phyloP scores from a whole-genome alignment of 2,797 vertebrate species.

The Salmo trutta region DNA sequence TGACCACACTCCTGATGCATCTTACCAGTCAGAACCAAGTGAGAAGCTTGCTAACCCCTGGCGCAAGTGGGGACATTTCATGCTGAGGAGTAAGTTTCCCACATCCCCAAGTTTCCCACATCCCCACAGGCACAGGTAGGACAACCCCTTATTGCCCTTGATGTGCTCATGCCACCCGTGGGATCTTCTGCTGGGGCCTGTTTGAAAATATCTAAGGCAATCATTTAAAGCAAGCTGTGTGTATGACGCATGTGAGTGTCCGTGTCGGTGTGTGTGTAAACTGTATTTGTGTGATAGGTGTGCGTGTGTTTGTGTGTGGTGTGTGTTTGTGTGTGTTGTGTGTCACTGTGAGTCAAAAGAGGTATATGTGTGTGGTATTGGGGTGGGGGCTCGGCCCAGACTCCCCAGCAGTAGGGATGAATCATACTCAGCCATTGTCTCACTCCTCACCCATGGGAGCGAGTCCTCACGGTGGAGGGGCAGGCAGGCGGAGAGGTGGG shows the following conservation, averaged over 20 bases:
- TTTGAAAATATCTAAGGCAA: slow-evolving; percentile 21
- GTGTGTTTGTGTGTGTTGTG: background rate
- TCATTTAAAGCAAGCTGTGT: slow-evolving; percentile 21
- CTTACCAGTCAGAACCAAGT: too few species aligned
- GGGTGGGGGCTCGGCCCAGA: slow-evolving; percentile 34
- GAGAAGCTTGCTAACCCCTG: too few species aligned
- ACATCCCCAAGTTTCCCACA: too few species aligned
- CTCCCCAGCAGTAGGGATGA: slow-evolving; percentile 50
- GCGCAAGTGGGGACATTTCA: too few species aligned
- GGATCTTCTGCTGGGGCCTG: background rate
- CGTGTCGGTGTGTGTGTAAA: background rate
- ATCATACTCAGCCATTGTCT: slow-evolving; percentile 57
- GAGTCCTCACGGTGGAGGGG: slow-evolving; percentile 32
- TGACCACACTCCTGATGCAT: too few species aligned
- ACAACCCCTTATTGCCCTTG: background rate
- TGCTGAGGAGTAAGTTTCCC: too few species aligned
- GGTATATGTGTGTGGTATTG: slow-evolving; percentile 25
- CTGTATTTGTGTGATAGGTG: background rate
- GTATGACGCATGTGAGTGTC: background rate
- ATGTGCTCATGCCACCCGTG: background rate
- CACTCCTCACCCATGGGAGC: slow-evolving; percentile 40
- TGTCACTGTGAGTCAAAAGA: slow-evolving; percentile 4
- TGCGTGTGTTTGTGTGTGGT: too few species aligned
- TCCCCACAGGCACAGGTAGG: background rate
- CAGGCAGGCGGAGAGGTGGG: too few species aligned